These are phyloP conservation scores for Lanistes nyassanus DNA, from an alignment of 1,140 invertebrate genomes.

Conservation along the genomic window DNA sequence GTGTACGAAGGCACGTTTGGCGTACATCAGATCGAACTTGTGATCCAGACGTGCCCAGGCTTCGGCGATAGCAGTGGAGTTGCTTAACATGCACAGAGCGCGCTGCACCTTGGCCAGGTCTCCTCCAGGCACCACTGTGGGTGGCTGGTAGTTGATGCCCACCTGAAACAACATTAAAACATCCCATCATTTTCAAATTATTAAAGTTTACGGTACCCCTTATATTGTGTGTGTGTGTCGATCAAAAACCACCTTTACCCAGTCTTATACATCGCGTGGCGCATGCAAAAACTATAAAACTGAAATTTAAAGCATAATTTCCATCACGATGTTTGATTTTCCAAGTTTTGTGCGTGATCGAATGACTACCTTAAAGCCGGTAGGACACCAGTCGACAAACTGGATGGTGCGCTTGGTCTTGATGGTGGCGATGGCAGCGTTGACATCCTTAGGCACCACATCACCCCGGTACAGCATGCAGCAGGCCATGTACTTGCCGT, in stretches of 20 bases:
- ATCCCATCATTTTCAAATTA: no score
- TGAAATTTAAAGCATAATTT: no score
- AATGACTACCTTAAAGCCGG: constrained; percentile 9
- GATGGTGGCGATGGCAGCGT: constrained; percentile 22
- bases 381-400: constrained; percentile 22
- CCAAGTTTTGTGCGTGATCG: no score
- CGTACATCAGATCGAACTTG: constrained; percentile 20
- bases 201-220: no score
- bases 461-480: constrained; percentile 24
- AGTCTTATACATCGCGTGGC: no score
- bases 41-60: constrained; percentile 15
- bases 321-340: no score
- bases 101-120: constrained; percentile 15
- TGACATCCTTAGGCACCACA: constrained; percentile 19
- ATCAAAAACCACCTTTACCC: no score
- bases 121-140: constrained; percentile 64
- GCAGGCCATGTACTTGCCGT: constrained; percentile 27
- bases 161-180: constrained; percentile 10
- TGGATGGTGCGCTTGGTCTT: constrained; percentile 23
- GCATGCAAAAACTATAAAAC: no score
- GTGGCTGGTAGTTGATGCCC: constrained; percentile 19
- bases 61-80: constrained; percentile 9
- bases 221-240: no score
- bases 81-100: constrained; percentile 12
- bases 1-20: constrained; percentile 13